Evolutionary conservation across 1,140 invertebrate genomes (phyloP), one percentile per base, ranked within the genome.

Genomic region (Lasioglossum albipes): DNA sequence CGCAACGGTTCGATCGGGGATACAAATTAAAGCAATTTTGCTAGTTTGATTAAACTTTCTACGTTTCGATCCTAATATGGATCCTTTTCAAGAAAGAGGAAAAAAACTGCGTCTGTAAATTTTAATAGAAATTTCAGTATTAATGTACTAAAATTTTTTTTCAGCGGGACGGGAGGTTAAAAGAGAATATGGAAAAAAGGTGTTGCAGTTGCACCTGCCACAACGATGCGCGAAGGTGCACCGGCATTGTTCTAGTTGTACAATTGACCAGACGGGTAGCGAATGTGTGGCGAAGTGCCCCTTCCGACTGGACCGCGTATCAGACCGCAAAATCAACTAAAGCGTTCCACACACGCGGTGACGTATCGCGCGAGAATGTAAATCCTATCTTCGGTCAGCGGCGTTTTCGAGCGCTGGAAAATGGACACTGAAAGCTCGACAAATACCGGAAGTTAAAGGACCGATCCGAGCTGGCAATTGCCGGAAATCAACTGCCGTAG

Each of bases 361-460:
- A 65, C 61, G 68, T 68, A 59, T 79, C 20, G 42, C 72, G 36
- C 49, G 64, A 42, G 76, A 64, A 65, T 65, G 76, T 71, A 79
- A 79, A 79, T 79, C 42, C 69, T 57, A 71, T 71, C 45, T 52
- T 73, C 62, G 49, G 31, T 31, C 49, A 22, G 57, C 7, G 5
- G 68, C 59, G 68, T 61, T 75, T 80, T 61, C 71, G 22, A 59
- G 20, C 62, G 62, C 18, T 75, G 41, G 71, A 75, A 74, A 75
- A 75, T 75, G 64, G 52, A 57, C 54, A 54, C 54, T 80, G 78
- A 80, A 80, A 80, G 78, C 78, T 80, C 64, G 62, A 75, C 71
- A 80, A 75, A 80, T 67, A 80, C 71, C 59, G 78, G 49, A 75
- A 75, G 69, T 75, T 67, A 66, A 80, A 80, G 66, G 54, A 72